Evolutionary conservation across 2,113 vertebrate genomes (phyloP), one percentile per base, ranked within the genome.

Genomic region (Trematomus loennbergii): DNA sequence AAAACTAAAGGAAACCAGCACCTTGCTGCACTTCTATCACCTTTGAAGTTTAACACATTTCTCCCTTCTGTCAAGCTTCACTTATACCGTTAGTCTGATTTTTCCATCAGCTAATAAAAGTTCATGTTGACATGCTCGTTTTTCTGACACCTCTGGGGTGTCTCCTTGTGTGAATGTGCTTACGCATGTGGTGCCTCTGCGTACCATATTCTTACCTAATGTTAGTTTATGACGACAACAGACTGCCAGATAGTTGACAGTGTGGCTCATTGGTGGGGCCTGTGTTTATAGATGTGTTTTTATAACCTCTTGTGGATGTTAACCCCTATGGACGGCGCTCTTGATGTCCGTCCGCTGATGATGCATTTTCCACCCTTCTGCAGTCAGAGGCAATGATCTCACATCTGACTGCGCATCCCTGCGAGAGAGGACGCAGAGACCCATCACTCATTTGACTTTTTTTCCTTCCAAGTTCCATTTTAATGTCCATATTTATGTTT

Each of bases 251-350:
- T 75, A 87, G 91, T 78, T 54, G 80, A 76, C 78, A 29, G 50
- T 81, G 17, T 15, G 79, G 85, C 64, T 73, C 68, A 55, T 62
- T 81, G 83, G 77, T 81, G 81, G 65, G 86, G 70, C 69, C 53
- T 16, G 82, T 88, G 85, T 90, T 89, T 82, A 82, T 78, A 79
- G 81, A 71, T 81, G 86, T 93, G 86, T 91, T 91, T 90, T 92
- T 87, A 83, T 86, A 90, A 87, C 86, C 78, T 54, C 85, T 72
- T 70, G 76, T 88, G 88, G 84, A 91, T 16, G 62, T 85, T 86
- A 86, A 91, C 82, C 83, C 81, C 78, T 71, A 22, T 77, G 81
- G 85, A 84, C 17, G 22, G 16, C 49, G 18, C 25, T 15, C 78
- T 92, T 94, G 86, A 93, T 88, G 93, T 92, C 65, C 70, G 71